Conservation (phyloP, 2,888 invertebrate species). For the Lasioglossum lativentre region DNA sequence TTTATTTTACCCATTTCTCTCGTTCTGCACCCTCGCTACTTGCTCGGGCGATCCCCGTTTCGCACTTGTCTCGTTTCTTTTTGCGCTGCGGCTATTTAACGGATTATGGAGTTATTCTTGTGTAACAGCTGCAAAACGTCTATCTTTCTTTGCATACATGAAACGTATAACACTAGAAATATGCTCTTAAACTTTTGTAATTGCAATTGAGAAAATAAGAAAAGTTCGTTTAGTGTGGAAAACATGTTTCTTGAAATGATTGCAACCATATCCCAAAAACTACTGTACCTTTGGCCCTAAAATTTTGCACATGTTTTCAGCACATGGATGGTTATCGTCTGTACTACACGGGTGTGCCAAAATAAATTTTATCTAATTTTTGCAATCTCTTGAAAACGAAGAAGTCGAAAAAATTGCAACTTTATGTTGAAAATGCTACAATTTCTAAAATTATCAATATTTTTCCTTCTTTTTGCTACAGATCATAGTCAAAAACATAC, state of each 20-base stretch:
- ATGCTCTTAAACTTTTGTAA: background rate
- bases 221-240: background rate
- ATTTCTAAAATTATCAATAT: background rate
- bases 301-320: background rate
- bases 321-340: background rate
- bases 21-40: conserved; percentile 14
- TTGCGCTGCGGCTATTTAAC: conserved; percentile 45
- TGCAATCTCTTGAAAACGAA: background rate
- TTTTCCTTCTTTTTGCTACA: background rate
- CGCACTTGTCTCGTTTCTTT: background rate
- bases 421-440: background rate
- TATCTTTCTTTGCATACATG: background rate
- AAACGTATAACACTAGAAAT: background rate
- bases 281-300: background rate
- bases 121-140: background rate
- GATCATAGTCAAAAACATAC: background rate
- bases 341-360: background rate
- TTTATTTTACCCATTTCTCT: conserved; percentile 59
- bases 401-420: background rate
- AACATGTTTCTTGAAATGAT: background rate
- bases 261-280: background rate
- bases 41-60: background rate
- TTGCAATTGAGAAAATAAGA: background rate
- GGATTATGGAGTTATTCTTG: background rate
- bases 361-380: background rate